Base-by-base conservation (phyloP, 1,140 invertebrate genomes). In the Aleiodes sp. region DNA sequence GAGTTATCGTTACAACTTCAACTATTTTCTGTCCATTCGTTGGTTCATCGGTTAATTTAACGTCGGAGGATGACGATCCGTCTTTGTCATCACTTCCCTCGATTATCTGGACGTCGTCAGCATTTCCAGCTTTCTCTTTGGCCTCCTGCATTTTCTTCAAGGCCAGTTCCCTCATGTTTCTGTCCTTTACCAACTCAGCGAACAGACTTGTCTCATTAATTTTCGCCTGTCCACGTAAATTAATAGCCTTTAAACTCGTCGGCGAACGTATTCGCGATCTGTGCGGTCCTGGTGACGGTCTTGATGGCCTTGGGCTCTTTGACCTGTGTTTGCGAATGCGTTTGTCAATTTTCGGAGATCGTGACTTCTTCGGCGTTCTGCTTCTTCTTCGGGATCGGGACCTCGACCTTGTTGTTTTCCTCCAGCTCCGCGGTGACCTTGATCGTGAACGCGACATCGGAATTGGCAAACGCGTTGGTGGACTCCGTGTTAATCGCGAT, bases 191-290 rank as follows among this genome's bases (percentile, higher is more conserved):
- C 14, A 96, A 86, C 81, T 96, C 94, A 1, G 94, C 94, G 81
- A 96, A 96, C 0, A 96, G 86, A 81, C 93, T 95, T 1, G 94
- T 95, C 73, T 94, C 93, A 62, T 90, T 92, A 70, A 95, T 94
- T 70, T 94, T 94, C 33, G 92, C 90, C 57, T 84, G 81, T 4
- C 76, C 74, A 39, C 90, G 87, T 10, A 90, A 87, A 76, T 90
- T 90, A 87, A 88, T 74, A 74, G 83, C 77, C 68, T 71, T 86
- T 14, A 87, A 79, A 60, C 86, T 88, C 7, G 85, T 78, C 0
- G 87, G 86, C 52, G 84, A 86, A 9, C 81, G 76, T 2, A 81
- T 78, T 8, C 80, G 78, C 0, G 80, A 65, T 29, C 82, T 77
- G 43, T 86, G 80, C 2, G 80, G 72, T 9, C 81, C 73, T 7